Evolutionary conservation across 2,797 vertebrate genomes (phyloP).

Genomic region (Pseudocheirus occidentalis): DNA sequence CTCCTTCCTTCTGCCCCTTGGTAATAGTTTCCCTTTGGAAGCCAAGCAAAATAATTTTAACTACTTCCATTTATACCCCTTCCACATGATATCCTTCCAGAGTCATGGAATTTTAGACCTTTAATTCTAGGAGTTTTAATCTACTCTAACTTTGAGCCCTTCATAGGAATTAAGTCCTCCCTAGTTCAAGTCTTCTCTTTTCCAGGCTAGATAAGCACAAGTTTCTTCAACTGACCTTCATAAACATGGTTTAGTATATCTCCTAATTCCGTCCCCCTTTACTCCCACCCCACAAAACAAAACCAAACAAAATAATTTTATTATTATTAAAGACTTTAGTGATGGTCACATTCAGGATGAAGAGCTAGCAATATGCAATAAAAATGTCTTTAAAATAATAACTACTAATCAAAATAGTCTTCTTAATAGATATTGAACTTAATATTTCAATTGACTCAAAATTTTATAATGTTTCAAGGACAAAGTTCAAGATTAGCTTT

Average conservation of each 20-base stretch:
- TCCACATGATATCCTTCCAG: not conserved
- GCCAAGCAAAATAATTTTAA: not conserved
- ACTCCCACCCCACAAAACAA: not conserved
- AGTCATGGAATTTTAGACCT: not conserved
- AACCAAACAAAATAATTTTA: not conserved
- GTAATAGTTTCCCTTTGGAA: not conserved
- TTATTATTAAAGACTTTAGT: constrained; percentile 10
- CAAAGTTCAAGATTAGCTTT: constrained; percentile 10
- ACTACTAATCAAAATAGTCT: constrained; percentile 12
- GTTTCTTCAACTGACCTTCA: not conserved
- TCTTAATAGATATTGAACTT: constrained; percentile 4
- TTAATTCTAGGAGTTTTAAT: not conserved
- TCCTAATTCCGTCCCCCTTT: not conserved
- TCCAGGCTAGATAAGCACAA: not conserved
- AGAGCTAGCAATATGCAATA: not conserved
- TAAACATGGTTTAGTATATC: not conserved
- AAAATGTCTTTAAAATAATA: constrained; percentile 41
- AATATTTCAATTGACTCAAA: constrained; percentile 30
- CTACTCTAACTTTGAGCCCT: not conserved
- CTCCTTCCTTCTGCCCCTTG: not conserved
- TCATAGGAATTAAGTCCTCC: not conserved
- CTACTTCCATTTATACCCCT: not conserved
- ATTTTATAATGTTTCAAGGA: constrained; percentile 42
- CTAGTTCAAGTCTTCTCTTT: too few species aligned
- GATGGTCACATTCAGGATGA: not conserved